Base-by-base conservation (phyloP, 2,888 invertebrate species). In the Coelogynopora nodosa region DNA sequence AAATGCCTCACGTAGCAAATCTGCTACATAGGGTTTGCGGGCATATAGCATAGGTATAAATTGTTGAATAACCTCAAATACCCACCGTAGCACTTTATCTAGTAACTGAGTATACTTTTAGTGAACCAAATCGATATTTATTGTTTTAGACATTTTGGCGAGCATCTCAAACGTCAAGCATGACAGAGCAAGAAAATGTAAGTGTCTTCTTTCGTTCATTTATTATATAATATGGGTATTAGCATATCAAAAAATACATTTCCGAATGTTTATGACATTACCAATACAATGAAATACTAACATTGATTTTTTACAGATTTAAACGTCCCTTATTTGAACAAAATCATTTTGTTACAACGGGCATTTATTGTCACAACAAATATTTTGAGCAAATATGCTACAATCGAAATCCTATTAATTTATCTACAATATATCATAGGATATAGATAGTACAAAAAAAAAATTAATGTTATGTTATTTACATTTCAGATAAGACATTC, bases 371-470 rank as follows among this genome's bases (percentile, higher is more conserved):
- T 5, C 18, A 74, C 23, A 74, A 26, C 74, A 74, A 74, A 74
- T 74, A 74, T 74, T 74, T 5, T 74, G 74, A 74, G 27, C 74
- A 74, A 74, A 74, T 74, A 74, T 74, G 74, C 23, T 74, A 74
- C 74, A 74, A 74, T 74, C 74, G 27, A 74, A 74, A 74, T 74
- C 74, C 2, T 74, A 74, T 74, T 74, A 74, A 26, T 74, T 74
- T 74, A 74, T 74, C 74, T 74, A 74, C 74, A 49, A 49, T 74
- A 74, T 74, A 74, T 74, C 74, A 74, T 74, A 74, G 74, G 49
- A 49, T 49, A 49, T 49, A 49, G 49, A 49, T 49, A 49, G 5
- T 49, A 49, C 49, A 49, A 49, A 49, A 5, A 49, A 49, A 49
- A 49, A 10, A 49, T 49, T 10, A 10, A 10, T 49, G 18, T 49